Conservation (phyloP, 2,888 invertebrate genomes). For the Cerceris ruficornis region DNA sequence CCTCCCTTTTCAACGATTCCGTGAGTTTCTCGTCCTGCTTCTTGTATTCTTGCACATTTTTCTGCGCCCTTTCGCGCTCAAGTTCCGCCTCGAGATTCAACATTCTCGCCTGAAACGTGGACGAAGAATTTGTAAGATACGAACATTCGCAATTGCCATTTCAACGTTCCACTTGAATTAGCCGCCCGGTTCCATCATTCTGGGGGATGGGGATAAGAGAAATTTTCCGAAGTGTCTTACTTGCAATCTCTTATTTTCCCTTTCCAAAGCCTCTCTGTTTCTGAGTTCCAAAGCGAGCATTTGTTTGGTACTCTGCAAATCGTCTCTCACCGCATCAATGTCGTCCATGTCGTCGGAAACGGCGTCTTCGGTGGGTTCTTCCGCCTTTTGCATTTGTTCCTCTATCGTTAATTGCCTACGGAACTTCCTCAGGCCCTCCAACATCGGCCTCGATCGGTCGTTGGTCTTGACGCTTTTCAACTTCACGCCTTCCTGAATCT, state of each 20-base stretch:
- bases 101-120: slow-evolving; percentile 85
- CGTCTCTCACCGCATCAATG: slow-evolving; percentile 94
- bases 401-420: slow-evolving; percentile 95
- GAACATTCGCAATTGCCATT: not conserved
- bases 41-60: slow-evolving; percentile 72
- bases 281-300: slow-evolving; percentile 93
- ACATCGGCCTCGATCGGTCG: slow-evolving; percentile 92
- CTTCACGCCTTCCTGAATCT: slow-evolving; percentile 90
- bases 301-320: slow-evolving; percentile 95
- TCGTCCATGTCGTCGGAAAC: slow-evolving; percentile 92
- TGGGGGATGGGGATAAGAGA: not conserved
- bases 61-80: slow-evolving; percentile 86
- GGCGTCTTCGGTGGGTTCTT: slow-evolving; percentile 84
- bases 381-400: slow-evolving; percentile 92
- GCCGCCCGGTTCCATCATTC: no score
- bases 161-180: not conserved
- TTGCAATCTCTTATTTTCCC: slow-evolving; percentile 92
- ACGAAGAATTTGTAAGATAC: not conserved
- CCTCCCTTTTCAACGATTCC: slow-evolving; percentile 88
- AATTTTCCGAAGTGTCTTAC: slow-evolving; percentile 54
- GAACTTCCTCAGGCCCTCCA: slow-evolving; percentile 93
- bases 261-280: slow-evolving; percentile 92
- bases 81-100: slow-evolving; percentile 91
- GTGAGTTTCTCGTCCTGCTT: slow-evolving; percentile 86
- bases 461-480: slow-evolving; percentile 91